Evolutionary conservation across 2,113 vertebrate species (phyloP).

Genomic region (Odontophorus gujanensis): DNA sequence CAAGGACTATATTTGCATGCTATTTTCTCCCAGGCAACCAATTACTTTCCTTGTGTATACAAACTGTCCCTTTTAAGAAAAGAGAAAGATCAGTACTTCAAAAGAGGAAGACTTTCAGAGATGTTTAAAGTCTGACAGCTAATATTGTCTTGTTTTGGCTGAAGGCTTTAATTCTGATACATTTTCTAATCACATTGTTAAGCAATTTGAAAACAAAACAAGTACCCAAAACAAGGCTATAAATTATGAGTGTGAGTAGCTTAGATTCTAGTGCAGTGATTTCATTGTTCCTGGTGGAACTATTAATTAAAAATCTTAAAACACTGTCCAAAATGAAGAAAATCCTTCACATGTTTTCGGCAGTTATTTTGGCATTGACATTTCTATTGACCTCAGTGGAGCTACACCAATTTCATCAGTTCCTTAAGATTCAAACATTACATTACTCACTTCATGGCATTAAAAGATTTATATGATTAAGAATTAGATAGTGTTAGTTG

Average conservation of each 20-base stretch:
- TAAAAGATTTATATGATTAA: background rate
- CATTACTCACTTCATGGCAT: background rate
- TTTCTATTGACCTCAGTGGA: background rate
- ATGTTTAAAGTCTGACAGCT: background rate
- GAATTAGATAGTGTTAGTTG: background rate
- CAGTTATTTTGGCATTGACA: background rate
- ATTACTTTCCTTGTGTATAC: background rate
- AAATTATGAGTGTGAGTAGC: background rate
- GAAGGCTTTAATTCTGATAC: background rate
- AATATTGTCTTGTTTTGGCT: background rate
- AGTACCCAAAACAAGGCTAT: background rate
- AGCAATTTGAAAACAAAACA: background rate
- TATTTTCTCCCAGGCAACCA: background rate
- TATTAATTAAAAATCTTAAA: background rate
- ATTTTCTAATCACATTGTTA: slow-evolving; percentile 9
- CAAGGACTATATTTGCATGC: background rate
- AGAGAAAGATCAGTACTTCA: background rate
- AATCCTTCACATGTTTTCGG: background rate
- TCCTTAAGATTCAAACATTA: background rate
- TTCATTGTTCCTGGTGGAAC: background rate
- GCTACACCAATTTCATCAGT: background rate
- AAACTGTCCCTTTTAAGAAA: background rate
- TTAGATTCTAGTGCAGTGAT: background rate
- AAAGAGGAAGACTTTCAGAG: background rate
- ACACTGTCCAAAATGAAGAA: background rate